Conservation (phyloP, 2,888 invertebrate genomes). For the Limnephilus auricula region DNA sequence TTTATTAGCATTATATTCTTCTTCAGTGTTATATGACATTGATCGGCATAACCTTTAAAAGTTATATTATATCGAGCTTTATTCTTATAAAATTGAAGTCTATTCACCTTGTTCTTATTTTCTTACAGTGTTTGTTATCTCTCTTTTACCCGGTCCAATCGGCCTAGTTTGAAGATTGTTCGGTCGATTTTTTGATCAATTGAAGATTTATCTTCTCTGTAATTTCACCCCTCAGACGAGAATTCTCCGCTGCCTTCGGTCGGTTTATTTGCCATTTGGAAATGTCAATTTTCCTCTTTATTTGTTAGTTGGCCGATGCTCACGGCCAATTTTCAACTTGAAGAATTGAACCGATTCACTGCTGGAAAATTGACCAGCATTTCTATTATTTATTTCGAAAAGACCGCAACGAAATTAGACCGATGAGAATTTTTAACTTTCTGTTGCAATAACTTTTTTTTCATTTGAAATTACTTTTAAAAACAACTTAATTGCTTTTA, state of each 20-base stretch:
- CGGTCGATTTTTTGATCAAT: neutral
- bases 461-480: no score
- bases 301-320: neutral
- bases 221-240: neutral
- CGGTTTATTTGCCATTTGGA: conserved; percentile 2
- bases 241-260: neutral
- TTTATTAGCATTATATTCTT: no score
- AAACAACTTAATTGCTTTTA: no score
- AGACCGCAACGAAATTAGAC: neutral
- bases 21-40: no score
- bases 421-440: neutral
- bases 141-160: neutral
- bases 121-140: neutral
- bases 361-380: neutral
- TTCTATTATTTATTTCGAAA: neutral
- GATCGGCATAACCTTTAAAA: no score
- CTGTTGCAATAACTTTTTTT: neutral
- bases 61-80: no score
- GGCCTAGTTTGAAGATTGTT: neutral
- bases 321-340: neutral
- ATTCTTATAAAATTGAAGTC: no score
- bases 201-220: neutral
- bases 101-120: neutral
- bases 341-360: neutral
- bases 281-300: neutral